Evolutionary conservation across 64 coral and sea anemone genomes (phyloP).

Genomic region (Montipora efflorescens): DNA sequence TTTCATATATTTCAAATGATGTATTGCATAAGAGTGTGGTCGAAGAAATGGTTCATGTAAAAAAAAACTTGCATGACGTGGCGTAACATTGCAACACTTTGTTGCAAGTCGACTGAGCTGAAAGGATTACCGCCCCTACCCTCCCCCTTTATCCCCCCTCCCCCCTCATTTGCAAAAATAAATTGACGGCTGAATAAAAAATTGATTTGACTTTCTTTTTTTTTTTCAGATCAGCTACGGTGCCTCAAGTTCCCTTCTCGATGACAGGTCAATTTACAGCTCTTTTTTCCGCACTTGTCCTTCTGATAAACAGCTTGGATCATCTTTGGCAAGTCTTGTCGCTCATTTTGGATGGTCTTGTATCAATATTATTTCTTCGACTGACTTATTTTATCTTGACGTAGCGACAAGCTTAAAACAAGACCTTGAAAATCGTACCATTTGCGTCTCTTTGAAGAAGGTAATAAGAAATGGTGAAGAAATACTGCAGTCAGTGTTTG

Average conservation of each 20-base stretch:
- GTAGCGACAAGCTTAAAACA: slow-evolving; percentile 35
- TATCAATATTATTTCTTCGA: slow-evolving; percentile 68
- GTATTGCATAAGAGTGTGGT: too few relatives aligned
- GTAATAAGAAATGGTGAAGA: background rate
- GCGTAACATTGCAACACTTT: too few relatives aligned
- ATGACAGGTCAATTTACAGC: slow-evolving; percentile 25
- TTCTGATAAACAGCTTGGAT: slow-evolving; percentile 43
- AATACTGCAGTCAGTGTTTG: background rate
- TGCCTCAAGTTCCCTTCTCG: slow-evolving; percentile 38
- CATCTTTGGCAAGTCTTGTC: slow-evolving; percentile 42
- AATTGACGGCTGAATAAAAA: too few relatives aligned
- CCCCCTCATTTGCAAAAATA: too few relatives aligned
- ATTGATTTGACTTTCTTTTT: background rate
- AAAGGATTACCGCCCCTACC: too few relatives aligned
- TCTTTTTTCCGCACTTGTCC: slow-evolving; percentile 35
- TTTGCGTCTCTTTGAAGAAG: slow-evolving; percentile 46
- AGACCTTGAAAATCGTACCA: slow-evolving; percentile 45
- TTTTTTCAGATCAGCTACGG: slow-evolving; percentile 33
- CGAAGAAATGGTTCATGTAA: too few relatives aligned
- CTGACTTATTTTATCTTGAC: slow-evolving; percentile 7
- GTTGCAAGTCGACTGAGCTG: too few relatives aligned
- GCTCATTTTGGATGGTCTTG: slow-evolving; percentile 59
- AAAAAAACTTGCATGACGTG: too few relatives aligned
- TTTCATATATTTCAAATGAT: too few relatives aligned
- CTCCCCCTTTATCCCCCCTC: too few relatives aligned